These are phyloP conservation scores for Brachynemurus nebulosus DNA, from an alignment of 2,888 invertebrate genomes.

Conservation along the genomic window DNA sequence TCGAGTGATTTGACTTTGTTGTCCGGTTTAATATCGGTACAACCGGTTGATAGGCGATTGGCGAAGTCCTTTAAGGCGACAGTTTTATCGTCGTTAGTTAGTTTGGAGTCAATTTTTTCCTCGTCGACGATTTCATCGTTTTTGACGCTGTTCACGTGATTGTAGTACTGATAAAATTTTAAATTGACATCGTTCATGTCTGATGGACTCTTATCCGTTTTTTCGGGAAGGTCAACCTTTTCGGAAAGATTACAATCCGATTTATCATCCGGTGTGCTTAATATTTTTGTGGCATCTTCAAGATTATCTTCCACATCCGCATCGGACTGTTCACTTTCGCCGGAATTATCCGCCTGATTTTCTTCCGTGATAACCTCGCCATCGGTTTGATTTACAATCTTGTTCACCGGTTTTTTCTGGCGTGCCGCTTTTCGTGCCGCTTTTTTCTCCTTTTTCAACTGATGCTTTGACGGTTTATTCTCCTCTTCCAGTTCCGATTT, in stretches of 20 bases:
- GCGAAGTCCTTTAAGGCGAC: neutral
- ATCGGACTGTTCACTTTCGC: conserved; percentile 57
- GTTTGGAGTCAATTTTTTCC: neutral
- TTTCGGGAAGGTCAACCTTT: conserved; percentile 21
- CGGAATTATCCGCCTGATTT: conserved; percentile 29
- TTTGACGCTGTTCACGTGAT: neutral
- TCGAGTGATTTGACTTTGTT: no score
- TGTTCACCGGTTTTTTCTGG: conserved; percentile 28
- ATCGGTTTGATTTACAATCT: neutral
- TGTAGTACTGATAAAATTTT: neutral
- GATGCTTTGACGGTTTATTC: conserved; percentile 47
- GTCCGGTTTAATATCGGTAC: conserved; percentile 25
- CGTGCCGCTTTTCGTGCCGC: conserved; percentile 40
- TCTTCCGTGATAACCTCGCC: conserved; percentile 4
- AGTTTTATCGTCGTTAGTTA: neutral
- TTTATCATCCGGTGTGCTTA: conserved; percentile 13
- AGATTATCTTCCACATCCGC: conserved; percentile 71
- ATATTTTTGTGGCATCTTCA: conserved; percentile 36
- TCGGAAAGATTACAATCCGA: conserved; percentile 24
- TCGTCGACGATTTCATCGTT: no score
- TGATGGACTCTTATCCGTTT: neutral
- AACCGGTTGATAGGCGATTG: conserved; percentile 7
- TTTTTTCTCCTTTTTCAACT: conserved; percentile 48
- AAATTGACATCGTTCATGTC: neutral
- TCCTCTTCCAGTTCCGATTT: conserved; percentile 35